Base-by-base conservation (phyloP, 2,113 vertebrate genomes). In the Entomyzon cyanotis region DNA sequence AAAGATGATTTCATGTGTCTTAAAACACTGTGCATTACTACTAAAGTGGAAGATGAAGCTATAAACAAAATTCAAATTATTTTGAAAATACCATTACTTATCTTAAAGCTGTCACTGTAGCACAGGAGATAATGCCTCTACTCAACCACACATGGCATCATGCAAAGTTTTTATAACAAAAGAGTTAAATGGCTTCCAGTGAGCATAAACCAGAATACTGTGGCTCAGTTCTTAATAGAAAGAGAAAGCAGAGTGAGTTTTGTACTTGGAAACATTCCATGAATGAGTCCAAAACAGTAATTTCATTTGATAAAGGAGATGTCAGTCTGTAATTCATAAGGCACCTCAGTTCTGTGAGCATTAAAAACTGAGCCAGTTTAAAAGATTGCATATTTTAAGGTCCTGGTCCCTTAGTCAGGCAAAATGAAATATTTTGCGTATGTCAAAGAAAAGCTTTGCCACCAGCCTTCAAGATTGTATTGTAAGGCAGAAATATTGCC, bases 361-460 rank as follows among this genome's bases (percentile, higher is more conserved):
- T 89, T 92, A 92, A 91, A 94, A 89, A 55, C 41, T 46, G 25
- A 76, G 39, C 28, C 74, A 83, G 56, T 69, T 75, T 91, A 64
- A 92, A 95, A 91, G 47, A 77, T n/a, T 89, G 80, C 69, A 81
- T 95, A 63, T 78, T 84, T 91, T 94, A 78, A 64, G 14, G 49
- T 67, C 30, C 62, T 41, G 47, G 75, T 77, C 55, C 64, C 37
- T 71, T 53, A 81, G 37, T 67, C 68, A 84, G 65, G 44, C 13
- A 89, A 92, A 96, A 84, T 89, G 84, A 84, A 91, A 60, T 91
- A 94, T 82, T 93, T 91, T 94, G 69, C 73, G 33, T 74, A 59
- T 85, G 65, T 85, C 85, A 90, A 71, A 82, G 58, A 75, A 84
- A 93, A 89, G 28, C 37, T 84, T 92, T 94, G 56, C 53, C 18